These are phyloP conservation scores for Smutsia temminckii DNA, from an alignment of 2,797 vertebrate species.

Conservation along the genomic window DNA sequence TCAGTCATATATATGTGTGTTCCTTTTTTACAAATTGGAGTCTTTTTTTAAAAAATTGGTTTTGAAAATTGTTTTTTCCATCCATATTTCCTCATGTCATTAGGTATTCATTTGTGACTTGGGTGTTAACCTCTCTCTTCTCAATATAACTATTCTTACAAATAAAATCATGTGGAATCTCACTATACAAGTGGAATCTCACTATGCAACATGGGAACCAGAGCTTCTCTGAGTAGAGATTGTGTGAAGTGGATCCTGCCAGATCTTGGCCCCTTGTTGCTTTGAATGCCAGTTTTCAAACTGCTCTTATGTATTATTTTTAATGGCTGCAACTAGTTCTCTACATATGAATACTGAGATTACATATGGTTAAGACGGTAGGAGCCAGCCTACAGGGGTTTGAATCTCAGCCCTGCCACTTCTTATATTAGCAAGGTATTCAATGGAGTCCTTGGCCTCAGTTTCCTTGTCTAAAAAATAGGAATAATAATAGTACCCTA, in stretches of 20 bases:
- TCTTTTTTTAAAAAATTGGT: background rate
- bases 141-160: background rate
- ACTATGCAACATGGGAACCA: background rate
- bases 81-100: background rate
- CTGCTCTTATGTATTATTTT: background rate
- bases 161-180: background rate
- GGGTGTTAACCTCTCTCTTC: background rate
- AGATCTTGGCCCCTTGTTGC: background rate
- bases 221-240: background rate
- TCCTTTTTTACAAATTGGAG: background rate
- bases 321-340: background rate
- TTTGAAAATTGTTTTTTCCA: background rate
- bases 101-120: background rate
- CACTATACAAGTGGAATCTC: background rate
- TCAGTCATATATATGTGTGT: background rate
- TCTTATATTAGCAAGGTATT: background rate
- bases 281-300: background rate
- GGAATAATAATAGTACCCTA: too few species aligned
- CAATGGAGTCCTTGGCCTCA: background rate
- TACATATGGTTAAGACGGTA: background rate
- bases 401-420: background rate
- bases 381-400: background rate
- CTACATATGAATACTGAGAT: background rate
- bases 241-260: background rate
- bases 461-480: background rate